A percentile compares a stretch with the other conserved stretches of the same genome.
Evolutionary conservation across 2,888 invertebrate species (phyloP).

Genomic region (Megastigmus dorsalis): DNA sequence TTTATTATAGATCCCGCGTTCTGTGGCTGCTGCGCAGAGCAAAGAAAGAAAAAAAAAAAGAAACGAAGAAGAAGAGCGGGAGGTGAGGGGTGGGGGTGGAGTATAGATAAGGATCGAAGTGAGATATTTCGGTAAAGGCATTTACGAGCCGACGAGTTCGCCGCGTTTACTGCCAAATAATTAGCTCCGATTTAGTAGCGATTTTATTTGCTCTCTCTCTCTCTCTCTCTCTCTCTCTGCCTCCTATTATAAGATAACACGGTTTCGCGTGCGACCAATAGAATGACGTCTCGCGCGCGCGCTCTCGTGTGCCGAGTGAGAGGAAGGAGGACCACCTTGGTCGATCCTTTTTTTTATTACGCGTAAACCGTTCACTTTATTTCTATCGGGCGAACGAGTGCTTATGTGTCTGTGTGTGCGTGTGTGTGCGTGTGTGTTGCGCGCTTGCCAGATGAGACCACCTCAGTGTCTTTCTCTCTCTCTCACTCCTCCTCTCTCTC

Average conservation of each 20-base stretch:
- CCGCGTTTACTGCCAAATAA: conserved; percentile 68
- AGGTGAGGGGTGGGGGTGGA: conserved; percentile 42
- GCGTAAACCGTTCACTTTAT: conserved; percentile 71
- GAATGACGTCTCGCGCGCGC: conserved; percentile 2
- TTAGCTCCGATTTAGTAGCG: conserved; percentile 72
- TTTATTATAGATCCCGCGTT: conserved; percentile 66
- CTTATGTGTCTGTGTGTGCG: too few species aligned
- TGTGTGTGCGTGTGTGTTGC: too few species aligned
- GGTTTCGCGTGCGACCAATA: conserved; percentile 40
- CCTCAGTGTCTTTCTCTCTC: conserved; percentile 15
- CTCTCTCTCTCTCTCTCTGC: conserved; percentile 10
- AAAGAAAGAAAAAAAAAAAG: too few species aligned
- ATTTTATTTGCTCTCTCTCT: conserved; percentile 62
- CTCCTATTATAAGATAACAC: conserved; percentile 60
- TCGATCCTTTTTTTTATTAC: conserved; percentile 68
- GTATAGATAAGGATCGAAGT: conserved; percentile 59
- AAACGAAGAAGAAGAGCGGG: too few species aligned
- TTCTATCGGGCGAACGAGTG: conserved; percentile 59
- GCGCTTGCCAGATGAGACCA: conserved; percentile 37
- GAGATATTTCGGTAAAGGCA: conserved; percentile 63
- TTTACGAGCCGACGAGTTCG: conserved; percentile 65
- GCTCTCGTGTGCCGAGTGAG: conserved; percentile 40
- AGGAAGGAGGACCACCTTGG: conserved; percentile 44
- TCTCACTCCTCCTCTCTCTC: conserved; percentile 21
- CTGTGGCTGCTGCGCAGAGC: too few species aligned